These are phyloP conservation scores for Melanotaenia pygmaea DNA, from an alignment of 2,797 vertebrate species.

Conservation along the genomic window DNA sequence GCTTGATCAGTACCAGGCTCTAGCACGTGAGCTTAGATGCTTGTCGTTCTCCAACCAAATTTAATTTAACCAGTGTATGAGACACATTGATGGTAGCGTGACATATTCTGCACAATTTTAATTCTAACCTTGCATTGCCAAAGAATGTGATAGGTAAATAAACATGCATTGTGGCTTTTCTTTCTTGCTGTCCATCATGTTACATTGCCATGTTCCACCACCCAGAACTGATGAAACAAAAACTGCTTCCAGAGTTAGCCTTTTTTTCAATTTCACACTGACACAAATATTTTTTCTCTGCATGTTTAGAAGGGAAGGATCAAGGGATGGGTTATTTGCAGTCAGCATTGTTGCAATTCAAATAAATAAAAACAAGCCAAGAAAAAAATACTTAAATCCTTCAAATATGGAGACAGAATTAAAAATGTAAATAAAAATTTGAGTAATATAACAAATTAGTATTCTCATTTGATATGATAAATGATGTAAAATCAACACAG, in stretches of 20 bases:
- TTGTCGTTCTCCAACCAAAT: neutral
- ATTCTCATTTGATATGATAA: neutral
- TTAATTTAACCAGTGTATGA: too few relatives aligned
- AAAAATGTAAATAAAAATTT: neutral
- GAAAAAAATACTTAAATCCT: too few relatives aligned
- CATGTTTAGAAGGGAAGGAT: neutral
- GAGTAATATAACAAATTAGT: neutral
- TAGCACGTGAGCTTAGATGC: neutral
- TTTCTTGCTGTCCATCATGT: neutral
- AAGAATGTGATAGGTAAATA: neutral
- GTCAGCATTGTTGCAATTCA: neutral
- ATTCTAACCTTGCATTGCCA: neutral
- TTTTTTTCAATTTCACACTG: neutral
- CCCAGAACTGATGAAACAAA: neutral
- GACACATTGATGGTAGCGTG: neutral
- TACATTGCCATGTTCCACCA: neutral
- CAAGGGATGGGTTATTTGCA: neutral
- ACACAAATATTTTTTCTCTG: neutral
- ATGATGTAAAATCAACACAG: neutral
- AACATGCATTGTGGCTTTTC: neutral
- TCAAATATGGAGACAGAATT: neutral
- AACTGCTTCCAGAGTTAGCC: neutral
- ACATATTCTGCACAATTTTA: neutral
- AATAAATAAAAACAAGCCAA: too few relatives aligned
- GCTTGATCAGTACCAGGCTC: neutral